phyloP scores from a whole-genome alignment of 1,140 invertebrate species.

The Euwallacea fornicatus region DNA sequence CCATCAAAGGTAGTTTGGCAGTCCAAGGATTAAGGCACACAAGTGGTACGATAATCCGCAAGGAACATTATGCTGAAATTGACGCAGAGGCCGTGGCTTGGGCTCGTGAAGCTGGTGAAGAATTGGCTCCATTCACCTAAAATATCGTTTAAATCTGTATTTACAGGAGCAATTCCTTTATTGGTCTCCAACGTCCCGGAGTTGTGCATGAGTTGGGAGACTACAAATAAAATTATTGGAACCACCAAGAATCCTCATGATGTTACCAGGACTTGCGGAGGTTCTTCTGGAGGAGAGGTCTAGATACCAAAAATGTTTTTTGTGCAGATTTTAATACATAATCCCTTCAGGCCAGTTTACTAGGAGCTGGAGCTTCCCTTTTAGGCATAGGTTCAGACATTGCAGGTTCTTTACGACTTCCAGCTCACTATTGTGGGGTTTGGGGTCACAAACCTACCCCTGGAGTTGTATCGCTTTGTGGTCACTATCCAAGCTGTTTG shows the following conservation, averaged over 20 bases:
- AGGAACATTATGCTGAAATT: constrained; percentile 59
- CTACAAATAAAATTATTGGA: constrained; percentile 84
- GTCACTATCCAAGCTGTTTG: constrained; percentile 49
- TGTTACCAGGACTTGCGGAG: constrained; percentile 69
- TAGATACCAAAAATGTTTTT: background rate
- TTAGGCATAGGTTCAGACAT: constrained; percentile 84
- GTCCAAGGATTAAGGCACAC: constrained; percentile 59
- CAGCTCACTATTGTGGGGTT: constrained; percentile 83
- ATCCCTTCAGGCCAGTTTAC: constrained; percentile 60
- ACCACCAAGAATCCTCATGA: constrained; percentile 89
- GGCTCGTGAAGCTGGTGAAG: constrained; percentile 61
- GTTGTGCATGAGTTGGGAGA: constrained; percentile 89
- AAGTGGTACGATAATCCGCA: constrained; percentile 59
- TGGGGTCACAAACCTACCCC: constrained; percentile 81
- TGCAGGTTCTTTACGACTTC: constrained; percentile 80
- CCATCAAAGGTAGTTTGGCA: constrained; percentile 65
- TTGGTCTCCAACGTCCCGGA: constrained; percentile 91
- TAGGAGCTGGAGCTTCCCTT: constrained; percentile 74
- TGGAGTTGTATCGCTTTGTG: constrained; percentile 61
- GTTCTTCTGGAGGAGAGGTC: constrained; percentile 78
- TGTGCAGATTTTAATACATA: constrained; percentile 16
- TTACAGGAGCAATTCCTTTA: constrained; percentile 80
- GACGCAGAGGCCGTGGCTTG: constrained; percentile 73
- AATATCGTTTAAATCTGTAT: background rate
- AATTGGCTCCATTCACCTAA: background rate